These are phyloP conservation scores for Tetanocera ferruginea DNA, from an alignment of 2,888 invertebrate species.

Conservation along the genomic window DNA sequence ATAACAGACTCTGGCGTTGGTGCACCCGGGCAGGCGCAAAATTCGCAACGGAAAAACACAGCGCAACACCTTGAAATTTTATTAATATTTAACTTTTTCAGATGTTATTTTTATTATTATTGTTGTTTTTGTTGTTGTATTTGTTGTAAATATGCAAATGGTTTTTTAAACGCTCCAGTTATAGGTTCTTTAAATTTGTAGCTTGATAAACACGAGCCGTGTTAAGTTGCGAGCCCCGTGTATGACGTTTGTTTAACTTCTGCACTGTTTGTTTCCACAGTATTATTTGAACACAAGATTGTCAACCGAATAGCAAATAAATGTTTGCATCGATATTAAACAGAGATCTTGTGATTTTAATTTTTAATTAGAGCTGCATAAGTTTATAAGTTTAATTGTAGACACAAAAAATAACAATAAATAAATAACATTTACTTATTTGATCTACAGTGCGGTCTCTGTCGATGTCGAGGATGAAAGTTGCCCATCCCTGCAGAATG, in stretches of 20 bases:
- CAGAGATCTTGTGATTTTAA: neutral
- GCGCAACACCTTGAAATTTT: neutral
- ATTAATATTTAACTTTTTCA: neutral
- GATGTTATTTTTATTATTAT: neutral
- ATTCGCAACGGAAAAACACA: neutral
- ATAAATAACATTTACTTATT: neutral
- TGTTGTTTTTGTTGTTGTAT: neutral
- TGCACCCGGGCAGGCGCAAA: neutral
- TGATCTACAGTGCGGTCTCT: constrained; percentile 47
- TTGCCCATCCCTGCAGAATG: constrained; percentile 61
- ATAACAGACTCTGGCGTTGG: neutral
- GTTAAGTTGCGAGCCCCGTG: neutral
- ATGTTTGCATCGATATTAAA: neutral
- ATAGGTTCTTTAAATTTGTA: neutral
- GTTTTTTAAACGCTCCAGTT: neutral
- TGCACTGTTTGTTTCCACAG: neutral
- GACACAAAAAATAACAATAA: neutral
- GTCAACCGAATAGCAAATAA: neutral
- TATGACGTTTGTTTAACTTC: constrained; percentile 1
- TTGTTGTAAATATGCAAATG: neutral
- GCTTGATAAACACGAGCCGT: neutral
- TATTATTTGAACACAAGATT: neutral
- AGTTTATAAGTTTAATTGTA: no score
- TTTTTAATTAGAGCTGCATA: neutral
- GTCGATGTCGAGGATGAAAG: constrained; percentile 55